Evolutionary conservation across 2,113 vertebrate species (phyloP).

Genomic region (Mionectes macconnelli): DNA sequence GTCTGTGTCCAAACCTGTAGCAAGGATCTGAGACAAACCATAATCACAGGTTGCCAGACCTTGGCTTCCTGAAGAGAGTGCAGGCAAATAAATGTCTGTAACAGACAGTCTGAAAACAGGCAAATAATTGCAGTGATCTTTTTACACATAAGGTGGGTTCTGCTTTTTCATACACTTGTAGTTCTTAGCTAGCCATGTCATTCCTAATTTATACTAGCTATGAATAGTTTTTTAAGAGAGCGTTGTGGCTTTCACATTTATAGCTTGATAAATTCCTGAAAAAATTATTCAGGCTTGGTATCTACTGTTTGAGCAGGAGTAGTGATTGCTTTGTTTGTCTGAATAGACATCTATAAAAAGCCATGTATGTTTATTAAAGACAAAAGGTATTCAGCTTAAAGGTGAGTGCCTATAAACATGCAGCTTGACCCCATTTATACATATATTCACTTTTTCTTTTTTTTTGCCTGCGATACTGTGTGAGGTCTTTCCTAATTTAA

Average conservation of each 20-base stretch:
- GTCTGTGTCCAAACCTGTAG: not conserved
- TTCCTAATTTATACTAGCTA: not conserved
- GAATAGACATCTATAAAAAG: not conserved
- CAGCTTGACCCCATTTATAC: not conserved
- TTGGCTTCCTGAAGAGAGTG: not conserved
- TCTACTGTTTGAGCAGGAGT: not conserved
- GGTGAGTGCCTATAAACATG: not conserved
- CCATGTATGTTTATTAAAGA: not conserved
- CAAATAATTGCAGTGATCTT: not conserved
- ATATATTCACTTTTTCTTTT: not conserved
- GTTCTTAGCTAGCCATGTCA: not conserved
- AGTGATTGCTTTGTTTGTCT: not conserved
- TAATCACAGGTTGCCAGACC: not conserved
- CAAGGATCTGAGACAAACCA: not conserved
- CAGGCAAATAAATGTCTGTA: not conserved
- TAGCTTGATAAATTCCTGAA: not conserved
- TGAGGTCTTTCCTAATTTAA: slow-evolving; percentile 15
- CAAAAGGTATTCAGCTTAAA: not conserved
- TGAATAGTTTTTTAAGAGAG: not conserved
- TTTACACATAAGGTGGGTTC: not conserved
- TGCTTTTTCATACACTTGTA: not conserved
- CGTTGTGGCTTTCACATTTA: not conserved
- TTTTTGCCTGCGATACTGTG: not conserved
- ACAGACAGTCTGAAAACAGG: not conserved
- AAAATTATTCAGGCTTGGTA: not conserved